Base-by-base conservation (phyloP, 92 coral and sea anemone genomes). In the Bergia sp. region DNA sequence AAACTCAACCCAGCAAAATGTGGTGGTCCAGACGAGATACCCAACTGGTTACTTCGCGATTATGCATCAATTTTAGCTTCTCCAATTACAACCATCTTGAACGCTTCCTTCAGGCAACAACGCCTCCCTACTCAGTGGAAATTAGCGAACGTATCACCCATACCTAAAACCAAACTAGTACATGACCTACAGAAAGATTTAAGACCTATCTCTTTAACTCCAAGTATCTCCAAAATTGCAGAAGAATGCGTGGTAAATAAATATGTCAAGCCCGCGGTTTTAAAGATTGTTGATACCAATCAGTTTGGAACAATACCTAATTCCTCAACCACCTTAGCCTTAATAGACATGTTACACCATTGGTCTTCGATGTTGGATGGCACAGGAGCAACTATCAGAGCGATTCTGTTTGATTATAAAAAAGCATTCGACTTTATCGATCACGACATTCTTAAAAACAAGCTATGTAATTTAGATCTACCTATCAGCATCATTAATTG, bases 241-340 rank as follows among this genome's bases (percentile, higher is more conserved):
- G 85, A 86, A 71, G 89, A 77, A 7, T 81, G 40, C 72, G 61
- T 88, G 75, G 91, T 88, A 37, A 79, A 84, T 23, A 89, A 83
- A 39, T 82, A 53, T 84, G 89, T 89, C 65, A 89, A 89, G 66
- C 85, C 89, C 44, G 91, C 89, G 37, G 69, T 89, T 74, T 61
- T 89, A 73, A 37, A 89, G 37, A 83, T 89, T 29, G 66, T 89
- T 20, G 88, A 81, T 58, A 49, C 55, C 55, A 49, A 49, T 49
- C 55, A 49, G 55, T 49, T 49, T 49, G 55, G 55, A 49, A 49
- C 55, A 49, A 49, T 49, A 49, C 55, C 55, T 49, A 49, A 49
- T 49, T 49, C 55, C 55, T 49, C 55, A 49, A 49, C 55, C 55
- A 49, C 55, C 8, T 49, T 49, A 49, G 55, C 55, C 55, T 49